Evolutionary conservation across 23 tunicate genomes (phyloP).

Genomic region (Clavelina lepadiformis): DNA sequence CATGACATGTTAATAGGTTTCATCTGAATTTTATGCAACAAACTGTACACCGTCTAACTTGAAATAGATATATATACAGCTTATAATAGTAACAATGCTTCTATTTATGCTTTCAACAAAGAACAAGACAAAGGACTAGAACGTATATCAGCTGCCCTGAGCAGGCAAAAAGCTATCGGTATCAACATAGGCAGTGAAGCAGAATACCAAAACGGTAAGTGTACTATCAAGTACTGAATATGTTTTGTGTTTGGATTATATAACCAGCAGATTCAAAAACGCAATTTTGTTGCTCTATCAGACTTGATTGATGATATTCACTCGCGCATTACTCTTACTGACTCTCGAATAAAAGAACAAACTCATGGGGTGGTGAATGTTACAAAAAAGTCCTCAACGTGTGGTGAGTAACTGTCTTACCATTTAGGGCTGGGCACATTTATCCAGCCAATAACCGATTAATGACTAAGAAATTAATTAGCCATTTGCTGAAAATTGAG

Average conservation of each 20-base stretch:
- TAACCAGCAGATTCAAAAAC: background rate
- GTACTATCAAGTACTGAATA: background rate
- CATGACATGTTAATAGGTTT: background rate
- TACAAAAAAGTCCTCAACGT: slow-evolving; percentile 15
- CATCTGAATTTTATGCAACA: background rate
- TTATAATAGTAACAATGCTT: background rate
- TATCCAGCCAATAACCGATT: too few species aligned
- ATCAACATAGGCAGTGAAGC: slow-evolving; percentile 29
- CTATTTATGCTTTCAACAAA: background rate
- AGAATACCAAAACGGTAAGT: slow-evolving; percentile 19
- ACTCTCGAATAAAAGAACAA: slow-evolving; percentile 15
- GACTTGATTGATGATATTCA: slow-evolving; percentile 34
- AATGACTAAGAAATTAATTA: too few species aligned
- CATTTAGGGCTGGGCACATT: too few species aligned
- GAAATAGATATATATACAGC: background rate
- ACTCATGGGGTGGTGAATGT: slow-evolving; percentile 1
- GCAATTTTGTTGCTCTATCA: background rate
- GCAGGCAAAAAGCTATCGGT: slow-evolving; percentile 17
- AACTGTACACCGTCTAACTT: too few species aligned
- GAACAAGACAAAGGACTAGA: slow-evolving; percentile 40
- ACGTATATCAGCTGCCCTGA: slow-evolving; percentile 6
- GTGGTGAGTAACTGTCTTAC: background rate
- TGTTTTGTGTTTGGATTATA: background rate
- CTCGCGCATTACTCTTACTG: slow-evolving; percentile 2
- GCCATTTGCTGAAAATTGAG: too few species aligned